phyloP scores from a whole-genome alignment of 1,140 invertebrate genomes.

The Drosophila pseudoananassae region DNA sequence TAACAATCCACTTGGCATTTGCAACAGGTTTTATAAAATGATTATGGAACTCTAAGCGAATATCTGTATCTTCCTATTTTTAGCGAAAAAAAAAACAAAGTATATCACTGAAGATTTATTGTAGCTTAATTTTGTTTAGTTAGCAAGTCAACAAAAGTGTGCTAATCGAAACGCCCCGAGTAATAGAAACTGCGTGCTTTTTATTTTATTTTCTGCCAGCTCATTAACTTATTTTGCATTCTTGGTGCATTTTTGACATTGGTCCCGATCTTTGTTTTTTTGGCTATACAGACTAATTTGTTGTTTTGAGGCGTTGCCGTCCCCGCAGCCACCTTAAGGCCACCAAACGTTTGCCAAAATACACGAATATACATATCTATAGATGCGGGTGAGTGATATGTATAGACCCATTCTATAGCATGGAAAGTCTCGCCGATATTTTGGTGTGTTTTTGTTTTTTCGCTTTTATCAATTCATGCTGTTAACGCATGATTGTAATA shows the following conservation, averaged over 20 bases:
- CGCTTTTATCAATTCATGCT: slow-evolving; percentile 34
- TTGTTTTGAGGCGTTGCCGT: slow-evolving; percentile 17
- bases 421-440: slow-evolving; percentile 8
- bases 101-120: neutral
- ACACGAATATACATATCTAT: slow-evolving; percentile 2
- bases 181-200: neutral
- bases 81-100: neutral
- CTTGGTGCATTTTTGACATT: slow-evolving; percentile 67
- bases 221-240: slow-evolving; percentile 33
- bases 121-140: neutral
- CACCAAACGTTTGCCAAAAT: slow-evolving; percentile 66
- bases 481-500: slow-evolving; percentile 31
- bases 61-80: neutral
- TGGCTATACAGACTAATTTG: slow-evolving; percentile 11
- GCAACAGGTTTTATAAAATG: neutral
- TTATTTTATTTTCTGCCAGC: slow-evolving; percentile 2
- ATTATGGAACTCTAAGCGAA: neutral
- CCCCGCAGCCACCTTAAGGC: slow-evolving; percentile 3
- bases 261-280: slow-evolving; percentile 41
- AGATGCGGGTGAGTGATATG: neutral
- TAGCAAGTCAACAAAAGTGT: slow-evolving; percentile 6
- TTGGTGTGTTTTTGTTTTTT: slow-evolving; percentile 11
- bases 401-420: slow-evolving; percentile 4
- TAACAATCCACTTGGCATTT: slow-evolving; percentile 1
- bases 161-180: slow-evolving; percentile 4